Percentiles rank a stretch among this genome's conserved stretches.
phyloP scores from a whole-genome alignment of 1,140 invertebrate genomes.

The Caerostris extrusa region DNA sequence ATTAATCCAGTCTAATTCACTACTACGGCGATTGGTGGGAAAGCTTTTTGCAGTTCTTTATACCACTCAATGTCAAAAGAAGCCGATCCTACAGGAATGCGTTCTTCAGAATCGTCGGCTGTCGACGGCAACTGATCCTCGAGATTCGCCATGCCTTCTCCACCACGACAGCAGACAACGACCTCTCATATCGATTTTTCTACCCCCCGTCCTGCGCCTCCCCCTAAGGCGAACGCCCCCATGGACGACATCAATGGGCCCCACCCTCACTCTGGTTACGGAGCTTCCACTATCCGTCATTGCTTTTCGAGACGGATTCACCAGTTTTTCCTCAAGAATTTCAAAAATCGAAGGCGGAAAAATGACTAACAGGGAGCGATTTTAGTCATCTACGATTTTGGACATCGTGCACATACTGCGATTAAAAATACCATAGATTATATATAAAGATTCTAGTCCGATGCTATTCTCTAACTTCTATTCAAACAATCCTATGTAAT shows the following conservation, averaged over 20 bases:
- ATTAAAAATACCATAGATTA: too few species aligned
- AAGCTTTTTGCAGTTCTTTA: slow-evolving; percentile 64
- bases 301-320: not conserved
- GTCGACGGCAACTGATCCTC: slow-evolving; percentile 10
- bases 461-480: too few species aligned
- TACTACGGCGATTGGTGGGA: slow-evolving; percentile 38
- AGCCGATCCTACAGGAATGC: slow-evolving; percentile 23
- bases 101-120: slow-evolving; percentile 3
- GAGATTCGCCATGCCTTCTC: slow-evolving; percentile 63
- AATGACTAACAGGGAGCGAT: too few species aligned
- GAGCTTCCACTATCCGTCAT: not conserved
- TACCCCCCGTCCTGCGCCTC: not conserved
- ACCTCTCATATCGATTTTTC: slow-evolving; percentile 66
- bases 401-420: too few species aligned
- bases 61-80: slow-evolving; percentile 69
- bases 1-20: slow-evolving; percentile 53
- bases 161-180: slow-evolving; percentile 51
- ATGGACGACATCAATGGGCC: slow-evolving; percentile 63
- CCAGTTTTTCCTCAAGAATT: not conserved
- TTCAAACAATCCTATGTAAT: too few species aligned
- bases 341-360: not conserved
- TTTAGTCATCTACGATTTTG: too few species aligned
- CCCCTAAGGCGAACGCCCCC: slow-evolving; percentile 60
- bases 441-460: too few species aligned
- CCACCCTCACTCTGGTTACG: slow-evolving; percentile 47